These are phyloP conservation scores for Euwallacea fornicatus DNA, from an alignment of 1,140 invertebrate genomes.

Conservation along the genomic window DNA sequence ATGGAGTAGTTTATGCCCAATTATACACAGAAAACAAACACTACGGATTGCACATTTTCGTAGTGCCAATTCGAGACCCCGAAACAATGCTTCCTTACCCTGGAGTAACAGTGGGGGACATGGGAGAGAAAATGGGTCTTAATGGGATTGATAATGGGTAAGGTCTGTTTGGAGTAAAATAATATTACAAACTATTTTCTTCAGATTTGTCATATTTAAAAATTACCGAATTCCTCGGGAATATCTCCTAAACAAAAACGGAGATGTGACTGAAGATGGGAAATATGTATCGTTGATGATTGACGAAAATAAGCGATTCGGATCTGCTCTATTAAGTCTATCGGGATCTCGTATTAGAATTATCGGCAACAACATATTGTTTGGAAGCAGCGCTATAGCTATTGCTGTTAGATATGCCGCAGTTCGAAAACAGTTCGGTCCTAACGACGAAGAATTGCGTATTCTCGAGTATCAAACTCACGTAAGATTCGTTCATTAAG, in stretches of 20 bases:
- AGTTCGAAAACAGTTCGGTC: conserved; percentile 86
- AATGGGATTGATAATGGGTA: conserved; percentile 89
- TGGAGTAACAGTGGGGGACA: conserved; percentile 73
- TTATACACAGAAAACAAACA: conserved; percentile 72
- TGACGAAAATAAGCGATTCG: conserved; percentile 75
- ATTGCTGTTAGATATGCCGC: conserved; percentile 91
- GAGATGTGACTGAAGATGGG: conserved; percentile 83
- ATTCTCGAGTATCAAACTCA: conserved; percentile 91
- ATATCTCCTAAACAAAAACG: conserved; percentile 82
- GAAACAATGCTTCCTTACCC: conserved; percentile 71
- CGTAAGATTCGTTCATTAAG: conserved; percentile 53
- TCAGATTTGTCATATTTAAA: conserved; percentile 80
- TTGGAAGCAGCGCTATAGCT: conserved; percentile 71
- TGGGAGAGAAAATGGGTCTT: conserved; percentile 84
- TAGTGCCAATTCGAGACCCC: conserved; percentile 78
- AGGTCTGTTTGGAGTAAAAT: conserved; percentile 8
- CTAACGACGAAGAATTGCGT: conserved; percentile 71
- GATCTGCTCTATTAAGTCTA: conserved; percentile 79
- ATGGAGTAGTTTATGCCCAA: conserved; percentile 86
- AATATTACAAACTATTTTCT: conserved; percentile 52
- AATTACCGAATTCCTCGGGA: conserved; percentile 81
- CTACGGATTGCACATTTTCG: conserved; percentile 84
- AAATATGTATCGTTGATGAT: conserved; percentile 76
- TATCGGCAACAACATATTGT: conserved; percentile 71
- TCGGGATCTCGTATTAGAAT: conserved; percentile 79